Evolutionary conservation across 1,140 invertebrate species (phyloP).

Genomic region (Drosophila erecta): DNA sequence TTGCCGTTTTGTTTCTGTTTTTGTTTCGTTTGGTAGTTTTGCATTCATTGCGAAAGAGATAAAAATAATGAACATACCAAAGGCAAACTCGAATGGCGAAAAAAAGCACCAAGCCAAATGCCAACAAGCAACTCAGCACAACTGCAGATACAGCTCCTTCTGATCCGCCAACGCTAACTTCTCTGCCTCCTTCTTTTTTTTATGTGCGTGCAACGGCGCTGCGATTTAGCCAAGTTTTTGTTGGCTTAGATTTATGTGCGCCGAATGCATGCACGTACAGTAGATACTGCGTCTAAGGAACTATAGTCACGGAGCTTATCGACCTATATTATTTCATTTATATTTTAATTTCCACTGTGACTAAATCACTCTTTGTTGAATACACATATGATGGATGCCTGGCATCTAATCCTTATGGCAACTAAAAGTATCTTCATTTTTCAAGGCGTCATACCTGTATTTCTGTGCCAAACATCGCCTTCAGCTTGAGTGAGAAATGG

Average conservation of each 20-base stretch:
- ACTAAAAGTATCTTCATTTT: too few relatives aligned
- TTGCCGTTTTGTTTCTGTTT: conserved; percentile 57
- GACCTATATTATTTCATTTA: too few relatives aligned
- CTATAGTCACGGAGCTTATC: too few relatives aligned
- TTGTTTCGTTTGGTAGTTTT: conserved; percentile 75
- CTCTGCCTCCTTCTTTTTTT: conserved; percentile 7
- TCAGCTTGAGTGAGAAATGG: conserved; percentile 59
- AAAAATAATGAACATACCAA: conserved; percentile 83
- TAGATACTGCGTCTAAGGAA: not conserved
- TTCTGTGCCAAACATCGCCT: conserved; percentile 6
- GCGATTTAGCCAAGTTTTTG: conserved; percentile 79
- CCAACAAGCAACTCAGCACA: conserved; percentile 65
- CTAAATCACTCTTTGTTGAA: too few relatives aligned
- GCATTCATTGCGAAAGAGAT: conserved; percentile 82
- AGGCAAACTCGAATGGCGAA: conserved; percentile 69
- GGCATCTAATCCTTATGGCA: too few relatives aligned
- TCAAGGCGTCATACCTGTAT: not conserved
- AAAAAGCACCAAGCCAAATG: conserved; percentile 38
- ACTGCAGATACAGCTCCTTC: conserved; percentile 35
- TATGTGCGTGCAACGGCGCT: conserved; percentile 72
- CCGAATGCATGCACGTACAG: conserved; percentile 34
- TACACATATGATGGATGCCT: too few relatives aligned
- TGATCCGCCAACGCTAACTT: conserved; percentile 8
- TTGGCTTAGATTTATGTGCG: conserved; percentile 72
- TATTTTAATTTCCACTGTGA: too few relatives aligned